phyloP scores from a whole-genome alignment of 2,797 vertebrate genomes.

The Triplophysa yarkandensis region DNA sequence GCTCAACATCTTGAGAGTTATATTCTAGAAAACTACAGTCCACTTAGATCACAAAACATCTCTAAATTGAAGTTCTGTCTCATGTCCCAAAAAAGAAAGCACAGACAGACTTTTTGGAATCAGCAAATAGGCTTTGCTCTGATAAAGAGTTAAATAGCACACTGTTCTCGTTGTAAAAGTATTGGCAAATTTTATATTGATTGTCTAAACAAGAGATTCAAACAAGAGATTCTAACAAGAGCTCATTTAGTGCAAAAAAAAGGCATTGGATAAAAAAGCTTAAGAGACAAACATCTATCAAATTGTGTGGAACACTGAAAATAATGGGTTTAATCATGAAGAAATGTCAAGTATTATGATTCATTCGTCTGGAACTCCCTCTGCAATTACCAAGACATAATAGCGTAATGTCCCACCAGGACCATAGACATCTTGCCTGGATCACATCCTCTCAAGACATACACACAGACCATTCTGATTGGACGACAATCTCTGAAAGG shows the following conservation, averaged over 20 bases:
- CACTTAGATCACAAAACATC: background rate
- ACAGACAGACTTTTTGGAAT: too few relatives aligned
- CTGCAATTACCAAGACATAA: conserved; percentile 39
- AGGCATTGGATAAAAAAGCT: conserved; percentile 2
- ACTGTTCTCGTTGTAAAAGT: background rate
- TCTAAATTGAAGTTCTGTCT: conserved; percentile 11
- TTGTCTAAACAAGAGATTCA: background rate
- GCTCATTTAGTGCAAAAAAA: background rate
- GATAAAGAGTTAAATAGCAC: background rate
- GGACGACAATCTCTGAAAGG: conserved; percentile 32
- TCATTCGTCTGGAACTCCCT: conserved; percentile 50
- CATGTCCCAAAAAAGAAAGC: background rate
- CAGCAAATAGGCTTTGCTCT: background rate
- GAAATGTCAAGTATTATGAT: conserved; percentile 51
- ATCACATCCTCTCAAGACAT: conserved; percentile 35
- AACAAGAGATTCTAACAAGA: conserved; percentile 13
- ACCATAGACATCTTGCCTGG: conserved; percentile 7
- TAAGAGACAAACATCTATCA: conserved; percentile 34
- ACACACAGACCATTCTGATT: conserved; percentile 20
- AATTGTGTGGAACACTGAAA: conserved; percentile 3
- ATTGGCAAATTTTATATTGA: background rate
- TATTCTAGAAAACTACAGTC: conserved; percentile 2
- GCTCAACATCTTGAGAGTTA: conserved; percentile 2
- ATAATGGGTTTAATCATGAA: conserved; percentile 32
- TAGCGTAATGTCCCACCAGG: conserved; percentile 29